Conservation (phyloP, 2,113 vertebrate genomes). For the Seriola aureovittata region DNA sequence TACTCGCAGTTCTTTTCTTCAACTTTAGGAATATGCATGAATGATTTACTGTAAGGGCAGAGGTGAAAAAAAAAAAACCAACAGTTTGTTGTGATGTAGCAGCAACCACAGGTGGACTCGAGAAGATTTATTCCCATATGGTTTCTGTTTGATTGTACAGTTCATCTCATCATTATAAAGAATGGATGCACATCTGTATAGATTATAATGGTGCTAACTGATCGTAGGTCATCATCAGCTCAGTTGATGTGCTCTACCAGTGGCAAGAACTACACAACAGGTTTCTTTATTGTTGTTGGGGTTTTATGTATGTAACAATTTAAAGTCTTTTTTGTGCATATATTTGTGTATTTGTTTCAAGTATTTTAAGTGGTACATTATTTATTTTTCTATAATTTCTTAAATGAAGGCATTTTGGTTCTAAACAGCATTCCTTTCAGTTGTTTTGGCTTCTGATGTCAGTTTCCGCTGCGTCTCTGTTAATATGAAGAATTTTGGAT, state of each 20-base stretch:
- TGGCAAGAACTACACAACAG: conserved; percentile 64
- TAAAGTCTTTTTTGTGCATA: conserved; percentile 62
- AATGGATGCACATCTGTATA: conserved; percentile 50
- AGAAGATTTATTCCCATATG: neutral
- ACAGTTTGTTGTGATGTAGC: conserved; percentile 52
- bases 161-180: conserved; percentile 31
- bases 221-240: conserved; percentile 44
- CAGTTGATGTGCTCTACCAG: conserved; percentile 42
- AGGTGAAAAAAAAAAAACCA: conserved; percentile 24
- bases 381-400: conserved; percentile 84
- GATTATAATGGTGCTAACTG: conserved; percentile 62
- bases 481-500: conserved; percentile 26
- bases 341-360: conserved; percentile 78
- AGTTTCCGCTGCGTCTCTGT: conserved; percentile 45
- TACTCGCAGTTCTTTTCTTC: conserved; percentile 8
- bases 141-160: conserved; percentile 49
- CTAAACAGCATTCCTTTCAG: conserved; percentile 82
- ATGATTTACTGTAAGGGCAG: conserved; percentile 28
- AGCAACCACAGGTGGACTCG: conserved; percentile 25
- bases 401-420: conserved; percentile 80
- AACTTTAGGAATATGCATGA: conserved; percentile 29
- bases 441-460: conserved; percentile 61
- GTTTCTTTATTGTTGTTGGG: conserved; percentile 71
- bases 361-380: conserved; percentile 79
- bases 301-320: conserved; percentile 60